These are phyloP conservation scores for Lordiphosa clarofinis DNA, from an alignment of 1,140 invertebrate genomes.

Conservation along the genomic window DNA sequence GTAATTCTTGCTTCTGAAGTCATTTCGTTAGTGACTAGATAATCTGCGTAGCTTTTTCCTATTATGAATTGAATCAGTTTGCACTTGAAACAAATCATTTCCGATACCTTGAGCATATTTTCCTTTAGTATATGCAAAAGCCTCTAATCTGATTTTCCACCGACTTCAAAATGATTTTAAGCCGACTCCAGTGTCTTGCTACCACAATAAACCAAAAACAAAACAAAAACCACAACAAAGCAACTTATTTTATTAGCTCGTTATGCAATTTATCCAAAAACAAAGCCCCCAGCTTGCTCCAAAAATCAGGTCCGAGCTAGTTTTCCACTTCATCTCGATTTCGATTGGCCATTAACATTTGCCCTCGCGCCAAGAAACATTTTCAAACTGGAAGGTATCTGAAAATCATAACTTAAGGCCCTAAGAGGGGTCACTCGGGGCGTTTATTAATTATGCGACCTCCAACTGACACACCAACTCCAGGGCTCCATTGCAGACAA, in stretches of 20 bases:
- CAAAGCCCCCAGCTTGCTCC: slow-evolving; percentile 6
- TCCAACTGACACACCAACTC: too few relatives aligned
- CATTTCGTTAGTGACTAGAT: too few relatives aligned
- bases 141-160: too few relatives aligned
- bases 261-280: slow-evolving; percentile 9
- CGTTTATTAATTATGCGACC: not conserved
- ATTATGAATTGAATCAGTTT: too few relatives aligned
- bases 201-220: too few relatives aligned
- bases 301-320: slow-evolving; percentile 3
- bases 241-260: slow-evolving; percentile 7
- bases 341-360: slow-evolving; percentile 12
- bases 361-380: slow-evolving; percentile 5
- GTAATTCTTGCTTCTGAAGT: too few relatives aligned
- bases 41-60: too few relatives aligned
- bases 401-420: not conserved
- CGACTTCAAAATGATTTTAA: too few relatives aligned
- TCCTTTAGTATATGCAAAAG: too few relatives aligned
- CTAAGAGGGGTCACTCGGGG: slow-evolving; percentile 4
- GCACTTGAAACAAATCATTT: too few relatives aligned
- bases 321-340: slow-evolving; percentile 4
- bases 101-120: too few relatives aligned
- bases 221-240: slow-evolving; percentile 1
- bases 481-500: slow-evolving; percentile 9
- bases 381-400: not conserved
- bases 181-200: too few relatives aligned